Percentiles rank a stretch among this genome's conserved stretches.
These are phyloP conservation scores for Trachymyrmex septentrionalis DNA, from an alignment of 1,140 invertebrate species.

Conservation along the genomic window DNA sequence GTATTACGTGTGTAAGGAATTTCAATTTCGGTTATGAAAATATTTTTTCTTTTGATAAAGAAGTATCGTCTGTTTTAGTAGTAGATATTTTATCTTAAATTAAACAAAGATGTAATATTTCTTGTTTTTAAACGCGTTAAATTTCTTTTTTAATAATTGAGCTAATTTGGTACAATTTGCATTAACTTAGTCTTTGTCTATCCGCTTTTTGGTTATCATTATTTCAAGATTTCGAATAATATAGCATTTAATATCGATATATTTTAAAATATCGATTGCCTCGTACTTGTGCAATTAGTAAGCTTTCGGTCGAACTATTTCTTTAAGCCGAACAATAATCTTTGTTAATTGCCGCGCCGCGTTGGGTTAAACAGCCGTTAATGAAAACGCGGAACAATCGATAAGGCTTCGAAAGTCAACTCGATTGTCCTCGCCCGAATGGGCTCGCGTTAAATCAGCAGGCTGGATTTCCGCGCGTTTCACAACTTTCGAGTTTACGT, in stretches of 20 bases:
- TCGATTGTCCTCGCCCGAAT: conserved; percentile 31
- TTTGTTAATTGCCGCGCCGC: conserved; percentile 33
- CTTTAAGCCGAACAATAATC: conserved; percentile 1
- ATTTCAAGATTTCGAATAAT: neutral
- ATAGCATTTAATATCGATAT: neutral
- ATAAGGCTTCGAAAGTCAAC: conserved; percentile 5
- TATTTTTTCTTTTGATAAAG: conserved; percentile 1
- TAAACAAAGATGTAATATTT: neutral
- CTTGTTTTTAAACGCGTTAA: neutral
- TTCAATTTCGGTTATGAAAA: neutral
- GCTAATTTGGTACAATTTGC: neutral
- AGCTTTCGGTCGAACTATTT: too few relatives aligned
- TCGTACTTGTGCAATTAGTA: neutral
- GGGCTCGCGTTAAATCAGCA: conserved; percentile 28
- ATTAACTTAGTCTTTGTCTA: neutral
- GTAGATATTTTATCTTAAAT: neutral
- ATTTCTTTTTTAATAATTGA: neutral
- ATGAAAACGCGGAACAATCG: conserved; percentile 39
- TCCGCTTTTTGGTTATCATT: neutral
- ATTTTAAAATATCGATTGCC: neutral
- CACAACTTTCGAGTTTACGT: conserved; percentile 35
- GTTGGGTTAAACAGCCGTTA: conserved; percentile 21
- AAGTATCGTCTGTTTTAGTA: neutral
- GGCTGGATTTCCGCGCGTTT: neutral
- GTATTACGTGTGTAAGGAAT: neutral